Evolutionary conservation across 2,797 vertebrate species (phyloP), one percentile per base, ranked within the genome.

Genomic region (Hoplostethus atlanticus): DNA sequence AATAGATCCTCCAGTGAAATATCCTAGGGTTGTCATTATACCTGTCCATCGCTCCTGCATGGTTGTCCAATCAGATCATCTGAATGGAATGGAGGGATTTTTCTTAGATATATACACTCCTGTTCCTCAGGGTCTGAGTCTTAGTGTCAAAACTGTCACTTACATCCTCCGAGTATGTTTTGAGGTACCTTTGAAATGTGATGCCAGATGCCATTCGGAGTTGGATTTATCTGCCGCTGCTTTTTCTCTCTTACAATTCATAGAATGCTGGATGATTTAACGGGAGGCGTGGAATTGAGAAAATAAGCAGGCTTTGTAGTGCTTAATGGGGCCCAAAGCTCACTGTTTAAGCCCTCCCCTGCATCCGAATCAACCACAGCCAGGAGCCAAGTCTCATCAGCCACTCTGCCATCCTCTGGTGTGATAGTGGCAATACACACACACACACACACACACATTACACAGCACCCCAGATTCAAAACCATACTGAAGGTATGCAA

Each of bases 331-430:
- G 77, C 84, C 85, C 72, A 87, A 90, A 90, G 86, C 85, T 85
- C 74, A 76, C 76, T 88, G 80, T 91, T 88, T 83, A 87, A 92
- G 86, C 84, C 84, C 77, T 79, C 75, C 73, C 68, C 79, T 91
- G 90, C 80, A 89, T 88, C 86, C 73, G 86, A 85, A 89, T 73
- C 88, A 87, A 79, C 60, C 85, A 72, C 79, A 83, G 82, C 68
- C 72, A 80, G 83, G 67, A 87, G 63, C 77, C 64, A 83, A 83
- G 87, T 89, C 88, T 91, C 85, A 89, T 91, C 91, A 92, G 76
- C 89, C 79, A 92, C 87, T 93, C 92, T 93, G 91, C 93, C 93
- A 93, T 94, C 91, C 89, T 91, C 93, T 93, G 91, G 93, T 83
- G 89, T 86, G 84, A 88, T 85, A 21, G 79, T 85, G 91, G 71